phyloP scores from a whole-genome alignment of 2,888 invertebrate species.

The Cylloceria caligata region DNA sequence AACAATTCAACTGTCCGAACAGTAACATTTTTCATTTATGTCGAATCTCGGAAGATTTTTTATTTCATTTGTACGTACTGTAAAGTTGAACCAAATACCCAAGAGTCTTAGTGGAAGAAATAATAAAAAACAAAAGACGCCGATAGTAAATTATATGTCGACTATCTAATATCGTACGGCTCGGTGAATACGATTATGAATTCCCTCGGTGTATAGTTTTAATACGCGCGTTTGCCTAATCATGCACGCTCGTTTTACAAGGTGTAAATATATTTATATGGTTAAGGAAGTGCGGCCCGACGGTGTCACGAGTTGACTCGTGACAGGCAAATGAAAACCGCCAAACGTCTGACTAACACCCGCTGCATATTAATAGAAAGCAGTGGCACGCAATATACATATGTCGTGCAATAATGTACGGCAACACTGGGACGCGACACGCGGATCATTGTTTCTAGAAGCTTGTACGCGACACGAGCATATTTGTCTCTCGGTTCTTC shows the following conservation, averaged over 20 bases:
- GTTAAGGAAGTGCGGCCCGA: slow-evolving; percentile 64
- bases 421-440: slow-evolving; percentile 49
- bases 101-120: background rate
- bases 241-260: slow-evolving; percentile 59
- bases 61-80: background rate
- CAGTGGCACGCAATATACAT: slow-evolving; percentile 57
- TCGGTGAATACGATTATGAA: slow-evolving; percentile 52
- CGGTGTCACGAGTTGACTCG: slow-evolving; percentile 70
- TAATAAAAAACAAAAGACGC: slow-evolving; percentile 1
- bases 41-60: background rate
- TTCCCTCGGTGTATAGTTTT: slow-evolving; percentile 60
- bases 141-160: slow-evolving; percentile 27
- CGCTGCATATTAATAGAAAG: slow-evolving; percentile 66
- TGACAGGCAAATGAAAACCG: slow-evolving; percentile 71
- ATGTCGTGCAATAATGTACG: slow-evolving; percentile 65
- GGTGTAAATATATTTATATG: slow-evolving; percentile 67
- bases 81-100: background rate
- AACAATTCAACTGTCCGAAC: background rate
- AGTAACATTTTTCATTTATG: background rate
- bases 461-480: background rate
- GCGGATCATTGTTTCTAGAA: slow-evolving; percentile 53
- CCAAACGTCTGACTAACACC: slow-evolving; percentile 64
- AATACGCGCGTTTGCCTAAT: slow-evolving; percentile 65
- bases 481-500: background rate
- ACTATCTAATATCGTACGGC: slow-evolving; percentile 20